phyloP scores from a whole-genome alignment of 2,113 vertebrate species.

The Hucho hucho region DNA sequence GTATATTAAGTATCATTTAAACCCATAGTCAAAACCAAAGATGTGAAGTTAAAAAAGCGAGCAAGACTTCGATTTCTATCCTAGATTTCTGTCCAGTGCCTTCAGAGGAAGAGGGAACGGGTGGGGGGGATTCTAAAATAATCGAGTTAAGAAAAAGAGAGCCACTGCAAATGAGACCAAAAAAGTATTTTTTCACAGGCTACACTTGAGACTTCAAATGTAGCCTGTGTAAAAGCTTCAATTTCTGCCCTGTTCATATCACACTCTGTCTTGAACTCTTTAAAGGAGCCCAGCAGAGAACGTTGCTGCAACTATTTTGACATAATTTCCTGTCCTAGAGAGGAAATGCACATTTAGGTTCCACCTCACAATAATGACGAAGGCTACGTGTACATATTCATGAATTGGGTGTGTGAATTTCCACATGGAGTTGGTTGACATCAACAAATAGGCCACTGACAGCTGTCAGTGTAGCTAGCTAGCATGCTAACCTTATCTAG shows the following conservation, averaged over 20 bases:
- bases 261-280: neutral
- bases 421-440: too few relatives aligned
- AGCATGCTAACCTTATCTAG: too few relatives aligned
- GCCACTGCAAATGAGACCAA: slow-evolving; percentile 1
- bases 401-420: too few relatives aligned
- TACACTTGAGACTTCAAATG: neutral
- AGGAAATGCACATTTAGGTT: too few relatives aligned
- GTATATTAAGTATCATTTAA: too few relatives aligned
- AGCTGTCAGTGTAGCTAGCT: too few relatives aligned
- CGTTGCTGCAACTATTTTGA: too few relatives aligned
- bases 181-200: neutral
- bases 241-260: neutral
- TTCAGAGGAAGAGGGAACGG: slow-evolving; percentile 26
- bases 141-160: slow-evolving; percentile 19
- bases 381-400: too few relatives aligned
- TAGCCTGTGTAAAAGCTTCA: neutral
- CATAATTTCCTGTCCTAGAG: too few relatives aligned
- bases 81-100: slow-evolving; percentile 21
- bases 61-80: slow-evolving; percentile 12
- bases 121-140: neutral
- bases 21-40: neutral
- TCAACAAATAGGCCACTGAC: too few relatives aligned
- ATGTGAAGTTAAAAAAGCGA: neutral
- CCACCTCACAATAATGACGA: too few relatives aligned
- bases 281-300: too few relatives aligned